Evolutionary conservation across 1,140 invertebrate species (phyloP).

Genomic region (roundworm (Caenorhabditis elegans)): DNA sequence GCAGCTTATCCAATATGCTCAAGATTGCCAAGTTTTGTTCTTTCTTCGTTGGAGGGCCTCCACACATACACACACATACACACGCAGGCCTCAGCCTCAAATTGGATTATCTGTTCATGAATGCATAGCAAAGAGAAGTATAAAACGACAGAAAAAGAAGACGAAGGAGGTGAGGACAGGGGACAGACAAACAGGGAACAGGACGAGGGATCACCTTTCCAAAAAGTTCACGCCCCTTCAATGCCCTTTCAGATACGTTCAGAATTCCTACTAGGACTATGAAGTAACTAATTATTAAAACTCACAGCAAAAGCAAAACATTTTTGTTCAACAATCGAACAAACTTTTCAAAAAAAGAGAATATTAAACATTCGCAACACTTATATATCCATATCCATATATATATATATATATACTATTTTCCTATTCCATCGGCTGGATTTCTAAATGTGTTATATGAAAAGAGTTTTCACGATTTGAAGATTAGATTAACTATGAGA

Average conservation of each 20-base stretch:
- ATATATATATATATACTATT: neutral
- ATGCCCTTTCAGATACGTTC: neutral
- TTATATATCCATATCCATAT: no score
- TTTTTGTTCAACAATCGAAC: no score
- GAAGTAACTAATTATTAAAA: no score
- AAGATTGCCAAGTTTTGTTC: constrained; percentile 32
- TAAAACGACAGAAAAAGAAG: neutral
- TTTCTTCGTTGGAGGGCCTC: constrained; percentile 22
- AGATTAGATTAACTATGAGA: constrained; percentile 6
- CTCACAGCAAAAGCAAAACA: no score
- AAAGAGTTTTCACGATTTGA: neutral
- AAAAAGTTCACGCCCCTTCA: neutral
- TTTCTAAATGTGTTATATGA: neutral
- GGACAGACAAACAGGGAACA: neutral
- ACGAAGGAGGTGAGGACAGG: constrained; percentile 7
- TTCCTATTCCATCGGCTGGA: neutral
- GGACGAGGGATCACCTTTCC: constrained; percentile 9
- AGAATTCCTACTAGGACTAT: no score
- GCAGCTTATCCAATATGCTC: constrained; percentile 32
- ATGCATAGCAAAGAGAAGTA: constrained; percentile 24
- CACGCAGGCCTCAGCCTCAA: constrained; percentile 7
- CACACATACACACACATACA: neutral
- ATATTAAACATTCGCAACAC: no score
- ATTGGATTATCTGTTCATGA: constrained; percentile 33
- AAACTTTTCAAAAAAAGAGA: no score